phyloP scores from a whole-genome alignment of 2,113 vertebrate genomes.

The Orientallactaga bullata region DNA sequence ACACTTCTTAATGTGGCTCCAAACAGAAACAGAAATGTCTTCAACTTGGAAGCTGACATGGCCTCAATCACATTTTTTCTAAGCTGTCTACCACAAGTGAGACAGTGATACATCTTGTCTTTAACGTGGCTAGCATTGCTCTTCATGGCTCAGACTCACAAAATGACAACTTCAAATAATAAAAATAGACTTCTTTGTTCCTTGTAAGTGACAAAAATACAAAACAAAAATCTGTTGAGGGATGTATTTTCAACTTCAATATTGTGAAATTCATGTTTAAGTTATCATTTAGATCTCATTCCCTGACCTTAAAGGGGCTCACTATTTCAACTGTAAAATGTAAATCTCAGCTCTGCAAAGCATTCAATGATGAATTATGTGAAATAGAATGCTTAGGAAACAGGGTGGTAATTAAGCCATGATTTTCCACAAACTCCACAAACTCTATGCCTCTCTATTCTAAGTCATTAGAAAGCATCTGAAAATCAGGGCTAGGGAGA shows the following conservation, averaged over 20 bases:
- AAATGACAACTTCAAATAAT: slow-evolving; percentile 51
- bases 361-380: slow-evolving; percentile 20
- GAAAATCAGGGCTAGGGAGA: too few species aligned
- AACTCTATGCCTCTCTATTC: slow-evolving; percentile 32
- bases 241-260: slow-evolving; percentile 24
- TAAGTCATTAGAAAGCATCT: slow-evolving; percentile 27
- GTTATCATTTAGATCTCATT: slow-evolving; percentile 35
- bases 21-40: slow-evolving; percentile 46
- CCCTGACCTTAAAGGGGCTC: slow-evolving; percentile 27
- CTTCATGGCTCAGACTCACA: slow-evolving; percentile 3
- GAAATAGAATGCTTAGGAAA: slow-evolving; percentile 22
- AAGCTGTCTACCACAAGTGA: slow-evolving; percentile 24
- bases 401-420: slow-evolving; percentile 13
- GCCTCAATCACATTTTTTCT: neutral
- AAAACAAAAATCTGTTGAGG: neutral
- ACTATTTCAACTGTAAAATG: slow-evolving; percentile 27
- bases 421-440: slow-evolving; percentile 15
- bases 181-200: slow-evolving; percentile 20
- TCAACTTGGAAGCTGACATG: slow-evolving; percentile 6
- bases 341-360: slow-evolving; percentile 40
- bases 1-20: slow-evolving; percentile 38
- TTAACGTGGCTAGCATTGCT: neutral
- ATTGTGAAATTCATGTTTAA: slow-evolving; percentile 48
- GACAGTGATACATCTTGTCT: neutral
- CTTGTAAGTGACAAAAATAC: neutral